Percentiles rank a stretch among this genome's conserved stretches.
Evolutionary conservation across 2,113 vertebrate species (phyloP).

Genomic region (Odontophorus gujanensis): DNA sequence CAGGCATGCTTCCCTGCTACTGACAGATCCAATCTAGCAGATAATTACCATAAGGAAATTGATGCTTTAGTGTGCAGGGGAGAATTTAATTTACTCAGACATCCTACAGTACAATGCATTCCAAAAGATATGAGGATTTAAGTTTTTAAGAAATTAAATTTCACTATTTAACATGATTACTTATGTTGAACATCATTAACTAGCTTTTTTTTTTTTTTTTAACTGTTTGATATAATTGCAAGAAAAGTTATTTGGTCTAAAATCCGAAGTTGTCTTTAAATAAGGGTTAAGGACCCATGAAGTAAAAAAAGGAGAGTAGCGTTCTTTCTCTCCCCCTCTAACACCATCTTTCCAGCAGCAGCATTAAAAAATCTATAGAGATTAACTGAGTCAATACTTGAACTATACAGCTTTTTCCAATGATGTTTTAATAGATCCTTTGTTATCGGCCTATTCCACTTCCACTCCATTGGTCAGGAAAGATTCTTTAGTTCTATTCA

Average conservation of each 20-base stretch:
- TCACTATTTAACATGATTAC: conserved; percentile 99
- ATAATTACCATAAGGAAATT: conserved; percentile 99
- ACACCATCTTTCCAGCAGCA: conserved; percentile 49
- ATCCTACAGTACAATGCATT: conserved; percentile 96
- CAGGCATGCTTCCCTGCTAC: conserved; percentile 97
- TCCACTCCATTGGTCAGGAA: background rate
- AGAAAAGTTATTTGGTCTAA: conserved; percentile 85
- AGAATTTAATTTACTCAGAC: conserved; percentile 99
- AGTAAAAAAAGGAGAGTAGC: conserved; percentile 82
- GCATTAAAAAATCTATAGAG: conserved; percentile 38
- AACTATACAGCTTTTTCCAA: conserved; percentile 32
- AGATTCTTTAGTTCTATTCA: conserved; percentile 12
- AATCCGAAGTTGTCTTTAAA: conserved; percentile 85
- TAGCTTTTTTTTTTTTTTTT: conserved; percentile 86
- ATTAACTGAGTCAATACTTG: conserved; percentile 6
- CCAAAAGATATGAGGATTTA: conserved; percentile 96
- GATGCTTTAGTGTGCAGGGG: conserved; percentile 98
- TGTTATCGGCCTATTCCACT: background rate
- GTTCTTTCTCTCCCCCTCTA: conserved; percentile 75
- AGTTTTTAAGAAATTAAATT: conserved; percentile 96
- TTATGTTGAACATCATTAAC: conserved; percentile 94
- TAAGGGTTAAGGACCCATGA: conserved; percentile 94
- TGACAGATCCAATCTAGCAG: conserved; percentile 99
- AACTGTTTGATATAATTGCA: conserved; percentile 96
- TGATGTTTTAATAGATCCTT: conserved; percentile 62